A percentile compares a stretch with the other conserved stretches of the same genome.
Conservation (phyloP, 2,888 invertebrate genomes). For the Bembecia ichneumoniformis region DNA sequence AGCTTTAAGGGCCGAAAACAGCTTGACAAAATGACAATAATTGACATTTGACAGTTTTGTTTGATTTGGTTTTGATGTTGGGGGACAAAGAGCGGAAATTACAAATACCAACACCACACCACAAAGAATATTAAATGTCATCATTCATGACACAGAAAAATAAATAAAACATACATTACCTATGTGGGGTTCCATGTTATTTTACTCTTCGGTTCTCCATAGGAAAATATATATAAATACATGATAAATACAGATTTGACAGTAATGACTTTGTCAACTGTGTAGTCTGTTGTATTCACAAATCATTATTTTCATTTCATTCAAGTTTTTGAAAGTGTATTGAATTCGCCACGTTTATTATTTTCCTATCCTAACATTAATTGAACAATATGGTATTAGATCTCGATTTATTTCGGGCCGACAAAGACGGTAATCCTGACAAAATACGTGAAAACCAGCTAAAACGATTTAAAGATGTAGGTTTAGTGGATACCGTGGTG, state of each 20-base stretch:
- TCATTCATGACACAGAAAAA: too few relatives aligned
- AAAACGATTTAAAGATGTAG: slow-evolving; percentile 93
- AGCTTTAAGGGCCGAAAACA: slow-evolving; percentile 42
- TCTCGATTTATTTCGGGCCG: slow-evolving; percentile 94
- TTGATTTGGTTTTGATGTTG: too few relatives aligned
- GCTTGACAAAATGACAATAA: slow-evolving; percentile 5
- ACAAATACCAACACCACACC: too few relatives aligned
- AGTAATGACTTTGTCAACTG: too few relatives aligned
- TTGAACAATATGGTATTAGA: slow-evolving; percentile 88
- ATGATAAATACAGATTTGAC: too few relatives aligned
- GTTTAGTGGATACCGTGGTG: slow-evolving; percentile 91
- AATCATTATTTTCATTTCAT: background rate
- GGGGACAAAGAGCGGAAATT: background rate
- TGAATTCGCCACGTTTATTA: background rate
- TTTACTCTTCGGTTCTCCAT: too few relatives aligned
- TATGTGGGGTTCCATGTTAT: too few relatives aligned
- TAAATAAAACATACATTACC: too few relatives aligned
- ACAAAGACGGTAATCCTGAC: slow-evolving; percentile 95
- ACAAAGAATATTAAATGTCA: background rate
- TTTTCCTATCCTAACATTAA: background rate
- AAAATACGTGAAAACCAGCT: slow-evolving; percentile 93
- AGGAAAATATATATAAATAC: too few relatives aligned
- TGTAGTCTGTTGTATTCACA: too few relatives aligned
- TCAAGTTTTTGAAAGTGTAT: background rate
- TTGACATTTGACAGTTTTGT: slow-evolving; percentile 22